Evolutionary conservation across 2,113 vertebrate species (phyloP).

Genomic region (Anoplopoma fimbria): DNA sequence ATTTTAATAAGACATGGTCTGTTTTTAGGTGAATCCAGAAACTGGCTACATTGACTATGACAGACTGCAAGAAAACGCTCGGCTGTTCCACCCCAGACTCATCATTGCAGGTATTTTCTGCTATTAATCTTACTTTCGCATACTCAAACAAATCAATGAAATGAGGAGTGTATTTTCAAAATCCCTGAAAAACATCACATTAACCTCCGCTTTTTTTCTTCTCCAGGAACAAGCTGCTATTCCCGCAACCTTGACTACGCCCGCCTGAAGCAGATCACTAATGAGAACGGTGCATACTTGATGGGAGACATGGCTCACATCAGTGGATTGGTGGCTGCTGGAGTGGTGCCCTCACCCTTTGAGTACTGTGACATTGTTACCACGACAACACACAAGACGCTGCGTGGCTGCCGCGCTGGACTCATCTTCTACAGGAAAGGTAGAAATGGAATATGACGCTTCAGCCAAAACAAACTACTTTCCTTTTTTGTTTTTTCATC

Average conservation of each 20-base stretch:
- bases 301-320: slow-evolving; percentile 98
- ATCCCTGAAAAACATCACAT: not conserved
- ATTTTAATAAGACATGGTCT: not conserved
- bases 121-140: not conserved
- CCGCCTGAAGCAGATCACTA: slow-evolving; percentile 89
- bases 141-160: not conserved
- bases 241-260: slow-evolving; percentile 94
- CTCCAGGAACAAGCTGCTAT: slow-evolving; percentile 93
- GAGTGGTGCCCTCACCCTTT: slow-evolving; percentile 93
- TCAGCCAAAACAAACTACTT: not conserved
- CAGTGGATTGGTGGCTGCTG: slow-evolving; percentile 93
- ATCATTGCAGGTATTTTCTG: slow-evolving; percentile 90
- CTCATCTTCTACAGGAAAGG: slow-evolving; percentile 97
- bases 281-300: slow-evolving; percentile 89
- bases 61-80: slow-evolving; percentile 90
- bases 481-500: not conserved
- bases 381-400: slow-evolving; percentile 97
- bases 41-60: slow-evolving; percentile 95
- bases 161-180: not conserved
- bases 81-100: slow-evolving; percentile 93
- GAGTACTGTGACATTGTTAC: slow-evolving; percentile 92
- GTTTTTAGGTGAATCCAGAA: slow-evolving; percentile 91
- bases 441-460: slow-evolving; percentile 45
- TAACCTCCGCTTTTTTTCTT: not conserved
- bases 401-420: slow-evolving; percentile 93